A percentile compares a stretch with the other conserved stretches of the same genome.
These are phyloP conservation scores for Tribolium freemani DNA, from an alignment of 2,888 invertebrate genomes.

Conservation along the genomic window DNA sequence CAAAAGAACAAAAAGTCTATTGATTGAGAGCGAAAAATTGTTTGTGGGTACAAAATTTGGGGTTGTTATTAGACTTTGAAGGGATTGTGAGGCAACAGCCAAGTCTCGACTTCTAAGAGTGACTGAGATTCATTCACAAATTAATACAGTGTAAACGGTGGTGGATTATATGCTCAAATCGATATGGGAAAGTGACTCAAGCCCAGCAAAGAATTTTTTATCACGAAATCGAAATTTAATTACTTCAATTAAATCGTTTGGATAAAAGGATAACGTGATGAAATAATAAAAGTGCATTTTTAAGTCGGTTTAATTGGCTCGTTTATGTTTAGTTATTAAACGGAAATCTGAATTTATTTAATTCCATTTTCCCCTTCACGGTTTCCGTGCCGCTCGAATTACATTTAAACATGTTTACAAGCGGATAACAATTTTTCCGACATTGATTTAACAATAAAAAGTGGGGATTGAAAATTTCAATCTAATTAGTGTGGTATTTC, in stretches of 20 bases:
- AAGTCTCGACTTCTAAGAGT: conserved; percentile 6
- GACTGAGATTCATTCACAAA: conserved; percentile 24
- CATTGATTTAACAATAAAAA: background rate
- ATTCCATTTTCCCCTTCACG: conserved; percentile 13
- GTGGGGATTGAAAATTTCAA: background rate
- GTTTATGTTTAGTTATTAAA: conserved; percentile 8
- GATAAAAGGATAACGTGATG: conserved; percentile 1
- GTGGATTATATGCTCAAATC: background rate
- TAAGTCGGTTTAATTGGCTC: conserved; percentile 4
- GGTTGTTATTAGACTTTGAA: background rate
- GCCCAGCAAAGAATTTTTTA: background rate
- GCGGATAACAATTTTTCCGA: background rate
- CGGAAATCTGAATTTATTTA: conserved; percentile 21
- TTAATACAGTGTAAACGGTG: conserved; percentile 27
- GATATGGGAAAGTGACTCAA: background rate
- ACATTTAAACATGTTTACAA: conserved; percentile 4
- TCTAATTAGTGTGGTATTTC: no score
- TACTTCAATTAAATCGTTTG: background rate
- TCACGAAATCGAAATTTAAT: background rate
- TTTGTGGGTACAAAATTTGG: background rate
- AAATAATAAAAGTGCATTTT: conserved; percentile 8
- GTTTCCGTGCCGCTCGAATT: conserved; percentile 6
- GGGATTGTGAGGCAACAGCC: background rate
- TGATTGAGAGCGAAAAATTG: background rate
- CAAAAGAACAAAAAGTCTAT: background rate